Percentiles rank a stretch among this genome's conserved stretches.
Conservation (phyloP, 2,113 vertebrate species). For the Capricornis sumatraensis region DNA sequence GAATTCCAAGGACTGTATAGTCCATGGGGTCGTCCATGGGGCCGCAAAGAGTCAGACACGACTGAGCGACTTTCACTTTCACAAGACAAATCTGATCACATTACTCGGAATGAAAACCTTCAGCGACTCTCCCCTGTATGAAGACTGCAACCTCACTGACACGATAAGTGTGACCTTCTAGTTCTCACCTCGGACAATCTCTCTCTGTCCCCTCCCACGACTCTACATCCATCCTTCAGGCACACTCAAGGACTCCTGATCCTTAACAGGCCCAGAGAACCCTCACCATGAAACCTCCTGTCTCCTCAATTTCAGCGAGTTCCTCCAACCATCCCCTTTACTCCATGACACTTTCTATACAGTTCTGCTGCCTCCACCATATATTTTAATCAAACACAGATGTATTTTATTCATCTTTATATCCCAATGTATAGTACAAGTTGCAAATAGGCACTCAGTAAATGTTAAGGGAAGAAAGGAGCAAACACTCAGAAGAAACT, state of each 20-base stretch:
- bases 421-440: not conserved
- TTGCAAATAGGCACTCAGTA: not conserved
- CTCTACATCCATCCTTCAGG: not conserved
- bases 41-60: not conserved
- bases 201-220: not conserved
- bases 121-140: not conserved
- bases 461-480: not conserved
- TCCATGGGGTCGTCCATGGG: not conserved
- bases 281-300: not conserved
- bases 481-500: not conserved
- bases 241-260: not conserved
- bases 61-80: not conserved
- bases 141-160: too few species aligned
- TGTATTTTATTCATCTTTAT: not conserved
- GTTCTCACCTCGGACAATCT: rapidly evolving
- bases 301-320: not conserved
- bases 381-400: not conserved
- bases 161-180: rapidly evolving
- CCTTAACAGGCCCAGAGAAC: not conserved
- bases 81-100: not conserved
- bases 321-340: not conserved
- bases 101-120: not conserved
- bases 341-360: not conserved
- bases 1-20: not conserved
- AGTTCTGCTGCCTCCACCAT: not conserved